These are phyloP conservation scores for Cirrhinus mrigala DNA, from an alignment of 2,797 vertebrate genomes.

Conservation along the genomic window DNA sequence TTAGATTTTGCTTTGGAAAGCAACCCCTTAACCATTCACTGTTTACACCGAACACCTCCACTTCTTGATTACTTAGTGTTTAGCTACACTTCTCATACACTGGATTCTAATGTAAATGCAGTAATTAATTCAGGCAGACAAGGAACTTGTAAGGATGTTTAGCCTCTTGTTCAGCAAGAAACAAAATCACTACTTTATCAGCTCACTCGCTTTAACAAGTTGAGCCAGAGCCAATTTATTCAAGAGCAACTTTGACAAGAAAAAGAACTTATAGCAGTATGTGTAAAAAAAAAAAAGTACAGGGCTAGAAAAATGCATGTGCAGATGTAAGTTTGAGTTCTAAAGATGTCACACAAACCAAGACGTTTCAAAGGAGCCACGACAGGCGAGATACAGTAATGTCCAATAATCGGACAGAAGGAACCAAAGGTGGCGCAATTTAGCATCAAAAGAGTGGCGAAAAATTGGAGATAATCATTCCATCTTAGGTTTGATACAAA, in stretches of 20 bases:
- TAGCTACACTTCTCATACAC: conserved; percentile 35
- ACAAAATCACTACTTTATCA: conserved; percentile 58
- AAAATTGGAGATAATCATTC: conserved; percentile 44
- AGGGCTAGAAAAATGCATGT: conserved; percentile 1
- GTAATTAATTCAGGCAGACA: conserved; percentile 76
- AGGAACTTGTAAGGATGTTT: conserved; percentile 76
- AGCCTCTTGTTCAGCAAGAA: conserved; percentile 70
- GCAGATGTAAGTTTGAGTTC: background rate
- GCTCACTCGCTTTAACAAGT: conserved; percentile 10
- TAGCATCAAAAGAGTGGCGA: conserved; percentile 27
- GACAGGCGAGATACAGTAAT: conserved; percentile 30
- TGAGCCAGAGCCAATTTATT: conserved; percentile 31
- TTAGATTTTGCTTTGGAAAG: conserved; percentile 20
- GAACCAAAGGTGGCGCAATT: conserved; percentile 30
- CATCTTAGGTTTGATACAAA: conserved; percentile 32
- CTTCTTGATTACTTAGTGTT: conserved; percentile 34
- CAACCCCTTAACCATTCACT: background rate
- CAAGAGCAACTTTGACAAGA: conserved; percentile 15
- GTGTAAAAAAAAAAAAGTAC: background rate
- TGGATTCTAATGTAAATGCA: conserved; percentile 61
- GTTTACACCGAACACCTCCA: conserved; percentile 25
- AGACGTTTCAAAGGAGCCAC: conserved; percentile 34
- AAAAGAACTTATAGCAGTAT: conserved; percentile 4
- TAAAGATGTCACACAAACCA: conserved; percentile 30
- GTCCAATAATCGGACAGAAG: conserved; percentile 25